A percentile compares a stretch with the other conserved stretches of the same genome.
Evolutionary conservation across 2,113 vertebrate species (phyloP).

Genomic region (Nicator chloris): DNA sequence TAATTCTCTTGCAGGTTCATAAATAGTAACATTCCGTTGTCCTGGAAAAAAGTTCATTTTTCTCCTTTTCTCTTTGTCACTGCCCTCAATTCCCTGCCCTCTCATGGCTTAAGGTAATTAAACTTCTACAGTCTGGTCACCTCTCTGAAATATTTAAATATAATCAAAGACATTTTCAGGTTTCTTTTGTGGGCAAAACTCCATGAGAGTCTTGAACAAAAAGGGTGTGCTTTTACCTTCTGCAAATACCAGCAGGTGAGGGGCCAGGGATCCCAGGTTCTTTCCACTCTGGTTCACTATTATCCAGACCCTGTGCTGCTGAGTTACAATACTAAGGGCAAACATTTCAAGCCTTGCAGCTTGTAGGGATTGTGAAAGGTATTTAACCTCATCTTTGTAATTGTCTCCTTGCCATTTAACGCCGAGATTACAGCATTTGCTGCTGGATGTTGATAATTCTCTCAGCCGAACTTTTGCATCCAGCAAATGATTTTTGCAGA

Average conservation of each 20-base stretch:
- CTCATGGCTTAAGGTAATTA: slow-evolving; percentile 32
- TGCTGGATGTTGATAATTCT: background rate
- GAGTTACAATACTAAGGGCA: background rate
- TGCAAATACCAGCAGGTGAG: background rate
- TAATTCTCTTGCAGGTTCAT: slow-evolving; percentile 51
- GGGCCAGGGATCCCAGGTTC: background rate
- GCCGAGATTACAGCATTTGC: background rate
- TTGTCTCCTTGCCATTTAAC: background rate
- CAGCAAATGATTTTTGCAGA: background rate
- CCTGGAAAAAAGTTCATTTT: background rate
- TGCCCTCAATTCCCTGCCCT: background rate
- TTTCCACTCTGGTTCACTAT: background rate
- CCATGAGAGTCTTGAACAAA: background rate
- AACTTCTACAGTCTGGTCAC: background rate
- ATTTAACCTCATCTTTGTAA: background rate
- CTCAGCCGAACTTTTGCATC: background rate
- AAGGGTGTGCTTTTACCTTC: background rate
- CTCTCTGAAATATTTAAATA: slow-evolving; percentile 30
- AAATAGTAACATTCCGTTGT: slow-evolving; percentile 47
- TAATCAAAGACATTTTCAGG: background rate
- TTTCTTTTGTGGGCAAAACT: background rate
- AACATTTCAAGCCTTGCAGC: background rate
- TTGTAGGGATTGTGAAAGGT: background rate
- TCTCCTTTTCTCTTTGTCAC: background rate
- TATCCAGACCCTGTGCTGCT: background rate